Conservation (phyloP, 2,888 invertebrate species). For the Drosophila monieri region DNA sequence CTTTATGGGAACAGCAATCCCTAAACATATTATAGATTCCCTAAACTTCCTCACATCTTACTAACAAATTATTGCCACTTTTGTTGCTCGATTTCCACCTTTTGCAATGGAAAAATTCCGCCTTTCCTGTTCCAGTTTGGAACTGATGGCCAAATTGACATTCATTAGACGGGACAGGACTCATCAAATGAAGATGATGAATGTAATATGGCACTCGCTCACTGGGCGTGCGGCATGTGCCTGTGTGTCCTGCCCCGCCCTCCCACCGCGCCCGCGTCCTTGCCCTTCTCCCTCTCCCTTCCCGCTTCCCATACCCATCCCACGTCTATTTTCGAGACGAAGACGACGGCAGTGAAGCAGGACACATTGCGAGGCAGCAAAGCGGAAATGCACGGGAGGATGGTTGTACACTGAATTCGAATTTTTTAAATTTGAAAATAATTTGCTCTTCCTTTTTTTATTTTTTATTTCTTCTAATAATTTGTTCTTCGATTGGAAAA, state of each 20-base stretch:
- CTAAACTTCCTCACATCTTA: neutral
- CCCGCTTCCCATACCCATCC: neutral
- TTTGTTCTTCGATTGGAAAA: no score
- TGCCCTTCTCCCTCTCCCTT: constrained; percentile 1
- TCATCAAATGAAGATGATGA: constrained; percentile 44
- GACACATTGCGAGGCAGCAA: constrained; percentile 59
- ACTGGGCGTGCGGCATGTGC: constrained; percentile 49
- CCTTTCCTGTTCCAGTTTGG: constrained; percentile 1
- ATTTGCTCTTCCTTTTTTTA: no score
- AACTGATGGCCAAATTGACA: constrained; percentile 45
- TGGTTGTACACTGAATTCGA: constrained; percentile 23
- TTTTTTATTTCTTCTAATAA: no score
- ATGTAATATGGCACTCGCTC: constrained; percentile 43
- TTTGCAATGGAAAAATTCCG: neutral
- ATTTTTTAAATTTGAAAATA: neutral
- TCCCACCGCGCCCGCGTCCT: neutral
- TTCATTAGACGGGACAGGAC: constrained; percentile 40
- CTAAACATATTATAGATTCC: no score
- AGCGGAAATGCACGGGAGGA: constrained; percentile 66
- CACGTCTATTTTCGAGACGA: constrained; percentile 13
- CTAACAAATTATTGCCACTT: neutral
- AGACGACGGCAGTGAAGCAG: constrained; percentile 52
- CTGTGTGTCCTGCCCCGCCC: constrained; percentile 10
- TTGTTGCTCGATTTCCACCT: neutral
- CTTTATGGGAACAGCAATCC: no score